phyloP scores from a whole-genome alignment of 1,140 invertebrate species.

The Gryllus bimaculatus region DNA sequence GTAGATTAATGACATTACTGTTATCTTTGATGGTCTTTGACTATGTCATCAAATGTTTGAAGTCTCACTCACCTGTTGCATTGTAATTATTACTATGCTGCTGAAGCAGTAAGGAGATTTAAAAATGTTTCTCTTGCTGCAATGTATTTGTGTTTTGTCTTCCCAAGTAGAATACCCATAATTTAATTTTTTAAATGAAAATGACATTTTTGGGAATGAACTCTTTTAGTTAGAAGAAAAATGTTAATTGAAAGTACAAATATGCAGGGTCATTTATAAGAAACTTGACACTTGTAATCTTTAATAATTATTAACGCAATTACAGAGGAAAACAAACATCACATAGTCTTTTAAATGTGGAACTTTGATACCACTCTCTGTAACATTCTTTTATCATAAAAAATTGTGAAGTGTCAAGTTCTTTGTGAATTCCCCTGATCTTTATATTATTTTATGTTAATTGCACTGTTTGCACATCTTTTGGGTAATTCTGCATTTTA shows the following conservation, averaged over 20 bases:
- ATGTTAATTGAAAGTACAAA: conserved; percentile 6
- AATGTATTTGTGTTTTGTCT: background rate
- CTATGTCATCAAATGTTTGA: too few relatives aligned
- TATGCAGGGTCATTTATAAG: background rate
- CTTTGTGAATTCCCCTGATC: background rate
- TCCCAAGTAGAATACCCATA: background rate
- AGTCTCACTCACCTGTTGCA: too few relatives aligned
- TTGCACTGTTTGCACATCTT: background rate
- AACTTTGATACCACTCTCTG: background rate
- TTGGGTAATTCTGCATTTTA: background rate
- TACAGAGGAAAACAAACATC: too few relatives aligned
- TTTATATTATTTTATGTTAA: background rate
- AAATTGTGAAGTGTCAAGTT: background rate
- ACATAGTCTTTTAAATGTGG: too few relatives aligned
- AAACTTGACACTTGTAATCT: background rate
- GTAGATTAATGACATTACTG: too few relatives aligned
- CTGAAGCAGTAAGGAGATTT: background rate
- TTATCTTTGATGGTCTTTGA: too few relatives aligned
- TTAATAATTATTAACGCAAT: background rate
- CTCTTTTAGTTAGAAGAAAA: background rate
- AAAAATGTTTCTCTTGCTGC: background rate
- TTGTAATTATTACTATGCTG: too few relatives aligned
- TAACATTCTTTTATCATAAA: background rate
- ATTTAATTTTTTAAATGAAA: background rate
- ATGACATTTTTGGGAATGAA: conserved; percentile 1